phyloP scores from a whole-genome alignment of 2,797 vertebrate species.

The Propithecus perrieri region DNA sequence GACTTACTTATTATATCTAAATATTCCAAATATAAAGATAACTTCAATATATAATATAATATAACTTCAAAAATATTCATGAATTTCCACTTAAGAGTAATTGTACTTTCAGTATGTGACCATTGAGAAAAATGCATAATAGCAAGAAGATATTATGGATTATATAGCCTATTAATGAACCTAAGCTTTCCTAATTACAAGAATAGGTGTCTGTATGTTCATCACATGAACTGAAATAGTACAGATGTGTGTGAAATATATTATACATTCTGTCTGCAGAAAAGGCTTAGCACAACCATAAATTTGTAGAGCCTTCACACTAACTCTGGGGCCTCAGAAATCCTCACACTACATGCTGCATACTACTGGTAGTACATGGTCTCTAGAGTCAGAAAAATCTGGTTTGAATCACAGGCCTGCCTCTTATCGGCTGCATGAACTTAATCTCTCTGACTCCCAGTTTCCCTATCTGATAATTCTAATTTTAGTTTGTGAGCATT shows the following conservation, averaged over 20 bases:
- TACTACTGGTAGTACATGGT: background rate
- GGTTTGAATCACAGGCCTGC: background rate
- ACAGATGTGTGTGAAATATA: background rate
- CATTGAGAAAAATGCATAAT: background rate
- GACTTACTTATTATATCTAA: background rate
- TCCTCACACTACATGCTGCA: background rate
- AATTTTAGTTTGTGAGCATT: background rate
- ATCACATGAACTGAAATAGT: background rate
- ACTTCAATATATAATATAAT: no score
- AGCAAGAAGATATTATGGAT: background rate
- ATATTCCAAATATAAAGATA: background rate
- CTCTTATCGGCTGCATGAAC: background rate
- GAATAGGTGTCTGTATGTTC: background rate
- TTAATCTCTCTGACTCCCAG: background rate
- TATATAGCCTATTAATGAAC: background rate
- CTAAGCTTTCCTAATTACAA: background rate
- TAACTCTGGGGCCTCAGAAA: background rate
- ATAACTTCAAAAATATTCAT: constrained; percentile 4
- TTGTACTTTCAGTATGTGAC: background rate
- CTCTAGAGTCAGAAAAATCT: background rate
- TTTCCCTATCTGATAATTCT: background rate
- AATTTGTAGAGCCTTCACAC: background rate
- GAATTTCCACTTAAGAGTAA: background rate
- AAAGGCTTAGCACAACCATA: background rate
- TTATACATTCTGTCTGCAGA: background rate